Base-by-base conservation (phyloP, 2,888 invertebrate genomes). In the Pantelozetes paolii region DNA sequence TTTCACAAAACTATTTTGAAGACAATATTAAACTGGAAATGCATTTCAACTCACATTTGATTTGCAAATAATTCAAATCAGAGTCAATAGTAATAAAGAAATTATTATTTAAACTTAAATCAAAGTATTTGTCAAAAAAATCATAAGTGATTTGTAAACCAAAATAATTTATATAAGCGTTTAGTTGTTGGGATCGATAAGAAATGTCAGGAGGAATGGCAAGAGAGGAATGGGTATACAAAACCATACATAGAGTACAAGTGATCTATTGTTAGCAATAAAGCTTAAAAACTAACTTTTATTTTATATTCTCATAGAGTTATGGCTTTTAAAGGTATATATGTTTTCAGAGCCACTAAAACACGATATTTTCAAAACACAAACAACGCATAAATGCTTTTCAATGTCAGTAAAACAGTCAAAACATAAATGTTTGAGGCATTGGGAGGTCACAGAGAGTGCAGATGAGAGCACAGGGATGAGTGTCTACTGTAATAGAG, bases 221-320 rank as follows among this genome's bases (percentile, higher is more conserved):
- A 11, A 23, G 2, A 54, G 54, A n/a, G 32, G 59, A 59, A 59
- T 30, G 59, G 30, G 30, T 30, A 30, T 28, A 59, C 8, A 2
- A 23, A n/a, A 13, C 9, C 30, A 9, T 15, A 30, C 28, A 30
- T 28, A n/a, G 18, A 1, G 30, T 15, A 26, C 30, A 1, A 59
- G 20, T 59, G 30, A 59, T 59, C 8, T 59, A 59, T 59, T 59
- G 59, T 59, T 28, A 26, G 20, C 54, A 54, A 23, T 23, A 54
- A 54, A 54, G 26, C 2, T n/a, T 5, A 26, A 54, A 1, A 23
- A 23, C 23, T 54, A 54, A 8, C 13, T 54, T 20, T 54, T 18
- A 54, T 20, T 13, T 54, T 20, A 23, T 54, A 54, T 54, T n/a
- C n/a, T n/a, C n/a, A n/a, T n/a, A n/a, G n/a, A n/a, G n/a, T n/a